phyloP scores from a whole-genome alignment of 1,140 invertebrate species.

The Eurosta solidaginis region DNA sequence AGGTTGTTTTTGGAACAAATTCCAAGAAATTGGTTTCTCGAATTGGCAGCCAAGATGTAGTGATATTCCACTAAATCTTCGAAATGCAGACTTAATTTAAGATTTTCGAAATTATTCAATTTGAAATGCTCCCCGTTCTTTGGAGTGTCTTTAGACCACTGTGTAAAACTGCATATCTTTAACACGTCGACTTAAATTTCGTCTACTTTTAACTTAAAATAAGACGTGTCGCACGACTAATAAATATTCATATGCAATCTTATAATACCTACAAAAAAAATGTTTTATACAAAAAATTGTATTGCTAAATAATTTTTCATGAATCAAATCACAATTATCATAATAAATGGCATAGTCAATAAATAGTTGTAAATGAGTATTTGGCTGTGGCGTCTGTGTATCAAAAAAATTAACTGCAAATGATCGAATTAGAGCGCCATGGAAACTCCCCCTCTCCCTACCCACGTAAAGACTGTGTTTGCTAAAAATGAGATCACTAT shows the following conservation, averaged over 20 bases:
- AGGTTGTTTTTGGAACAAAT: no score
- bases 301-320: conserved; percentile 6
- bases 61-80: no score
- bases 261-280: background rate
- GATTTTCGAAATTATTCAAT: no score
- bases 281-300: background rate
- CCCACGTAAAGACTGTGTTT: no score
- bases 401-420: background rate
- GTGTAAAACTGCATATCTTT: no score
- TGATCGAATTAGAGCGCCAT: background rate
- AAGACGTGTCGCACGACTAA: background rate
- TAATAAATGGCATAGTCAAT: background rate
- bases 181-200: no score
- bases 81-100: no score
- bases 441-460: background rate
- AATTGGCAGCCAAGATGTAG: no score
- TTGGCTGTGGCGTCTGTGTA: background rate
- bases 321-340: background rate
- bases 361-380: background rate
- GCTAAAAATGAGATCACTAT: background rate
- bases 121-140: no score
- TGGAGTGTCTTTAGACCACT: no score
- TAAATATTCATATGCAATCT: background rate
- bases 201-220: background rate
- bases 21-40: no score